Evolutionary conservation across 2,113 vertebrate species (phyloP).

Genomic region (Chrysemys picta): DNA sequence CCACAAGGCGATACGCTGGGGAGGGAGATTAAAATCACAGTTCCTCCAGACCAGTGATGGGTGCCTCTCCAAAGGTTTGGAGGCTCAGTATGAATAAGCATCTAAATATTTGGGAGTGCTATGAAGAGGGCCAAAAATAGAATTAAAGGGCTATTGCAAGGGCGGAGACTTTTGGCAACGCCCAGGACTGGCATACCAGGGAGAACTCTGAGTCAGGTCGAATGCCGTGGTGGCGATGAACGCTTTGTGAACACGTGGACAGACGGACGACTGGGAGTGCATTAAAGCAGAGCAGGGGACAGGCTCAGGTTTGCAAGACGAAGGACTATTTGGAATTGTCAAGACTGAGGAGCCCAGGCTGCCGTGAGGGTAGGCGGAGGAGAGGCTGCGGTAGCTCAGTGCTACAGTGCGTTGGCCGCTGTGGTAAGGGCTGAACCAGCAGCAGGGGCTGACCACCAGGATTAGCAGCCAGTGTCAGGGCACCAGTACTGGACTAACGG

Average conservation of each 20-base stretch:
- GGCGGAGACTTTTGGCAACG: not conserved
- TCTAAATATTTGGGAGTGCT: not conserved
- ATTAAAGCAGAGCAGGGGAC: not conserved
- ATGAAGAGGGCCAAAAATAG: not conserved
- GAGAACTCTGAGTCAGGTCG: not conserved
- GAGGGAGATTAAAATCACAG: not conserved
- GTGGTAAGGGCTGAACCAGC: not conserved
- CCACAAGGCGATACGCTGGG: not conserved
- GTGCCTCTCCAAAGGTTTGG: not conserved
- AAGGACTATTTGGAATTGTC: not conserved
- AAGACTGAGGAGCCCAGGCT: not conserved
- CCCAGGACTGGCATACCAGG: not conserved
- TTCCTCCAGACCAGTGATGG: not conserved
- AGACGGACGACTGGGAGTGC: too few species aligned
- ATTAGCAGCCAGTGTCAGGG: not conserved
- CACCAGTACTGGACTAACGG: not conserved
- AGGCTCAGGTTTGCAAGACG: not conserved
- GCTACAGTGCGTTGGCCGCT: not conserved
- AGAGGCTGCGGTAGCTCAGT: not conserved
- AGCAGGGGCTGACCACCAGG: not conserved
- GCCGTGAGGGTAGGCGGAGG: not conserved
- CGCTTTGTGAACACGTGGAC: not conserved
- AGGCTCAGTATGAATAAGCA: not conserved
- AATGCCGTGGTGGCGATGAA: not conserved
- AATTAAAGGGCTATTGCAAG: not conserved